Base-by-base conservation (phyloP, 2,888 invertebrate species). In the Diplolepis rosae region DNA sequence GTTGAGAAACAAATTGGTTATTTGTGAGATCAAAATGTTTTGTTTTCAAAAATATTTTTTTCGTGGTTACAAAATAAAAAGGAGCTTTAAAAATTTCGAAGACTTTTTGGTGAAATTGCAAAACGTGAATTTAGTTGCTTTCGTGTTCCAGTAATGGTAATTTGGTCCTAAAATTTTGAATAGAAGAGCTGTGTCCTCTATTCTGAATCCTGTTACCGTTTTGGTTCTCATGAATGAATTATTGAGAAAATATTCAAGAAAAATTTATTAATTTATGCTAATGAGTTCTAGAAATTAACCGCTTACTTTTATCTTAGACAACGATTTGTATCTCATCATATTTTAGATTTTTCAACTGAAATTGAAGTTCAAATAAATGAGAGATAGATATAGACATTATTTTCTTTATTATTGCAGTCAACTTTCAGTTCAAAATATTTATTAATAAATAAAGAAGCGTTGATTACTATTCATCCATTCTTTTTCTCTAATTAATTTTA, bases 111-210 rank as follows among this genome's bases (percentile, higher is more conserved):
- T 61, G 24, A 61, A 61, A 27, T 39, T 27, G 39, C 7, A 42
- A 32, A 2, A 54, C 2, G 6, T n/a, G 15, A 4, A 42, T 4
- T 24, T 50, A 50, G n/a, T n/a, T n/a, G n/a, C n/a, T n/a, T n/a
- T n/a, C n/a, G n/a, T 27, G 1, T 27, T 11, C 27, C 11, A 11
- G 24, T 11, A 50, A 50, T 2, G n/a, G 9, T 27, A 42, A 61
- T 15, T 61, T 61, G 61, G 61, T 61, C 61, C 39, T 61, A 24
- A 61, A 42, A 24, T 27, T 61, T 39, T 39, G n/a, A n/a, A n/a
- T n/a, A n/a, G 35, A 61, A 39, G 24, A 27, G 61, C n/a, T n/a
- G 9, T 52, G 0, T 27, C 5, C 13, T 4, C 39, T 39, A 39
- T 39, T 24, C 22, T 7, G 27, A 61, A 39, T 39, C n/a, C 2